These are phyloP conservation scores for Toxotes lorentzi DNA, from an alignment of 2,797 vertebrate species.

Conservation along the genomic window DNA sequence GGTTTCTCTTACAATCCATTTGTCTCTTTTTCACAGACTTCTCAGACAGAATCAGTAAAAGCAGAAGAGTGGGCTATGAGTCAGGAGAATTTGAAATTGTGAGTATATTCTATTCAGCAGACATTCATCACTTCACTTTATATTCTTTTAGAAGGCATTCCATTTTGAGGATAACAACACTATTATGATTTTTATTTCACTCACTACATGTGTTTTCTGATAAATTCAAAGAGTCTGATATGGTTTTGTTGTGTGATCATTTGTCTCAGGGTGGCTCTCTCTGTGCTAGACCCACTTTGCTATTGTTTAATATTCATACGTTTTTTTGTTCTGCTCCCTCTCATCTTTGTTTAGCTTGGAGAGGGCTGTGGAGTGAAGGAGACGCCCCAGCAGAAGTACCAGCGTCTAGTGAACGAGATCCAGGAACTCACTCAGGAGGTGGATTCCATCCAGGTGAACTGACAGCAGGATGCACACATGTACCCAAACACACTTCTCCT, in stretches of 20 bases:
- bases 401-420: constrained; percentile 93
- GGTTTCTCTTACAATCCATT: constrained; percentile 13
- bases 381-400: constrained; percentile 96
- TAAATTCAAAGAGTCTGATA: constrained; percentile 7
- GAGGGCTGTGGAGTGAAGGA: constrained; percentile 94
- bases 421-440: constrained; percentile 94
- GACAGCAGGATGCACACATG: not conserved
- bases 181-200: constrained; percentile 15
- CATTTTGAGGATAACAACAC: not conserved
- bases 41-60: constrained; percentile 94
- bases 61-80: constrained; percentile 93
- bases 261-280: constrained; percentile 5
- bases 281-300: not conserved
- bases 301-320: constrained; percentile 26
- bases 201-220: constrained; percentile 18
- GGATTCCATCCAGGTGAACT: constrained; percentile 91
- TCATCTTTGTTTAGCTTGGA: constrained; percentile 84
- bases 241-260: not conserved
- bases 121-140: constrained; percentile 15
- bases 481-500: not conserved
- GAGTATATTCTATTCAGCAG: constrained; percentile 74
- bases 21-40: constrained; percentile 87
- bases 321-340: constrained; percentile 4
- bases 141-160: constrained; percentile 12
- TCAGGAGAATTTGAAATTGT: constrained; percentile 96